Percentiles rank a stretch among this genome's conserved stretches.
Conservation (phyloP, 2,113 vertebrate species). For the Datnioides undecimradiatus region DNA sequence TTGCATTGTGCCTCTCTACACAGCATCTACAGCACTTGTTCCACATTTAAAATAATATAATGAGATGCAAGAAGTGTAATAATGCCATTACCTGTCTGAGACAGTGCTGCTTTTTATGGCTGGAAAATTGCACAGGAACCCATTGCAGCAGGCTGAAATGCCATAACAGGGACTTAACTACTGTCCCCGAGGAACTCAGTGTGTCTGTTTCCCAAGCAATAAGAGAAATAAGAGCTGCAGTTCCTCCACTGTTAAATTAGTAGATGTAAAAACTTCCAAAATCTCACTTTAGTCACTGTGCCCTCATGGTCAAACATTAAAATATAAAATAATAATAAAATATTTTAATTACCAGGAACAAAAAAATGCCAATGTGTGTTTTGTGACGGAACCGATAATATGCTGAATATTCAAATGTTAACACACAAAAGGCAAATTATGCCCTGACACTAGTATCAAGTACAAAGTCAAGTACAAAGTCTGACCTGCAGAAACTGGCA, state of each 20-base stretch:
- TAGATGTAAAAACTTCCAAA: conserved; percentile 29
- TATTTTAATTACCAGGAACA: too few relatives aligned
- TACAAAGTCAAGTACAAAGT: too few relatives aligned
- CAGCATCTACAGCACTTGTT: conserved; percentile 9
- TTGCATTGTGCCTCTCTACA: conserved; percentile 11
- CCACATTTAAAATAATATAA: conserved; percentile 60
- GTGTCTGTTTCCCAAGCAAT: conserved; percentile 52
- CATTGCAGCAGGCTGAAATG: conserved; percentile 60
- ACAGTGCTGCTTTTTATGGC: conserved; percentile 58
- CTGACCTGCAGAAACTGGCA: too few relatives aligned
- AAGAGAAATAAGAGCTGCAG: conserved; percentile 36
- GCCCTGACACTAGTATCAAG: not conserved
- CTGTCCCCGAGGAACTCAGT: conserved; percentile 52
- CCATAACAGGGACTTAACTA: conserved; percentile 54
- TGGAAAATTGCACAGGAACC: conserved; percentile 58
- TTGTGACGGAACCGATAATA: not conserved
- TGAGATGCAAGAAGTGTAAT: conserved; percentile 60
- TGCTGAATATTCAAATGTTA: not conserved
- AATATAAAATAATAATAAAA: too few relatives aligned
- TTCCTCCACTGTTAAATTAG: conserved; percentile 36
- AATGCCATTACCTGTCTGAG: conserved; percentile 58
- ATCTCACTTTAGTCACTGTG: not conserved
- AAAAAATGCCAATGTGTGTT: not conserved
- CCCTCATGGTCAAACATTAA: too few relatives aligned
- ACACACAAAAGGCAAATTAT: too few relatives aligned